These are phyloP conservation scores for Oscheius sp. DNA, from an alignment of 2,888 invertebrate genomes.

Conservation along the genomic window DNA sequence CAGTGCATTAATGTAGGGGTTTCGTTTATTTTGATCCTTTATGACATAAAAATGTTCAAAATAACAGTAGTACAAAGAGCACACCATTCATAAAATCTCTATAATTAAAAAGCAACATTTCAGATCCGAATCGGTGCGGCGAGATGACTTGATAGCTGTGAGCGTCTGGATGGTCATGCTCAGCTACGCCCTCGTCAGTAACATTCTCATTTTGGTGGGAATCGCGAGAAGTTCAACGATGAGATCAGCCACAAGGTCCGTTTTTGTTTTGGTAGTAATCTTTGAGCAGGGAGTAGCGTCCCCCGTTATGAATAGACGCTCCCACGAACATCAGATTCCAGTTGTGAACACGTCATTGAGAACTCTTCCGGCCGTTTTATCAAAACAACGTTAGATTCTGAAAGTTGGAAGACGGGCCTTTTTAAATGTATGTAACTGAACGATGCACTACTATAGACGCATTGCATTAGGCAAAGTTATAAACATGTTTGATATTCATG, in stretches of 20 bases:
- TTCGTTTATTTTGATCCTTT: neutral
- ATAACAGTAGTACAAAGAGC: neutral
- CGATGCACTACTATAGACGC: too few species aligned
- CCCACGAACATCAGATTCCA: too few species aligned
- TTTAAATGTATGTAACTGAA: too few species aligned
- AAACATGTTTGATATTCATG: too few species aligned
- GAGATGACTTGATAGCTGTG: slow-evolving; percentile 69
- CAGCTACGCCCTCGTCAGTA: slow-evolving; percentile 65
- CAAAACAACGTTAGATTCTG: too few species aligned
- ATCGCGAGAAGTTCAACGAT: slow-evolving; percentile 62
- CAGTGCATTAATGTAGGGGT: slow-evolving; percentile 49
- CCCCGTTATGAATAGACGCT: too few species aligned
- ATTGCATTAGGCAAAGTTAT: too few species aligned
- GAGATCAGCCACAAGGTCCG: slow-evolving; percentile 65
- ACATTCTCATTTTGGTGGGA: slow-evolving; percentile 65
- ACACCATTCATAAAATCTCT: neutral
- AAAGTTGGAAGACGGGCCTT: too few species aligned
- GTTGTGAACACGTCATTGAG: too few species aligned
- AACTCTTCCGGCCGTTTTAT: too few species aligned
- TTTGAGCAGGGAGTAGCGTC: too few species aligned
- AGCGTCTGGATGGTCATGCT: slow-evolving; percentile 66
- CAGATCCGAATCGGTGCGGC: slow-evolving; percentile 56
- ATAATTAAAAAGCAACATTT: slow-evolving; percentile 31
- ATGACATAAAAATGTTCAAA: neutral
- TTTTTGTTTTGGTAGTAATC: neutral